Evolutionary conservation across 2,888 invertebrate species (phyloP), one percentile per base, ranked within the genome.

Genomic region (Dichetophora obliterata): DNA sequence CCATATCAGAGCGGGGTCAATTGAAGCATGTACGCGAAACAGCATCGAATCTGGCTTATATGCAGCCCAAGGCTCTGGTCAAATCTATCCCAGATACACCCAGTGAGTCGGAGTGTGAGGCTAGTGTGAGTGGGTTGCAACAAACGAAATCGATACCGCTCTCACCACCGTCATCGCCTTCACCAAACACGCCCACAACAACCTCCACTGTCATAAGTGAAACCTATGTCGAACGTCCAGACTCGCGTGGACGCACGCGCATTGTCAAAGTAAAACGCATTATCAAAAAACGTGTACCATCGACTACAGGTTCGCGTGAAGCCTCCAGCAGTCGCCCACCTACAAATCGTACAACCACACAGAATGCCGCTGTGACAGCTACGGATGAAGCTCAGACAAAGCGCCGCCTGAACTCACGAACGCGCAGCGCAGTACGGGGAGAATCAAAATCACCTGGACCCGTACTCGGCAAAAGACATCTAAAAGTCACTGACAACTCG

Each of bases 1-100:
- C 90, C 19, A 85, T 88, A 52, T 87, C 87, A 0, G 89, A 89
- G 61, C 83, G 88, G 1, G 85, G 86, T 8, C 87, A 88, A 80
- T 80, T 85, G 14, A 83, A 86, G 59, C 86, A 88, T 80, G 89
- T 88, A 1, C 82, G 86, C 0, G 84, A 86, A 73, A 83, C 82
- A 1, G 83, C 85, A 3, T 87, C 87, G 34, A 82, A 82, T 70
- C 80, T 85, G 76, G 88, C 88, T 5, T 76, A 84, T 76, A 83
- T 82, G 19, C 54, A 77, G 16, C 37, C 74, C 0, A 79, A 75
- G 11, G 24, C 50, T 31, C 50, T 5, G 66, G 24, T 43, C 73
- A 79, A 31, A 57, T 77, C 14, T 8, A 82, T 81, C 5, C 81
- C 84, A 0, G 84, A 85, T 14, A 82, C 82, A 5, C 81, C 83